Conservation (phyloP, 2,888 invertebrate genomes). For the Lucinisca nassula region DNA sequence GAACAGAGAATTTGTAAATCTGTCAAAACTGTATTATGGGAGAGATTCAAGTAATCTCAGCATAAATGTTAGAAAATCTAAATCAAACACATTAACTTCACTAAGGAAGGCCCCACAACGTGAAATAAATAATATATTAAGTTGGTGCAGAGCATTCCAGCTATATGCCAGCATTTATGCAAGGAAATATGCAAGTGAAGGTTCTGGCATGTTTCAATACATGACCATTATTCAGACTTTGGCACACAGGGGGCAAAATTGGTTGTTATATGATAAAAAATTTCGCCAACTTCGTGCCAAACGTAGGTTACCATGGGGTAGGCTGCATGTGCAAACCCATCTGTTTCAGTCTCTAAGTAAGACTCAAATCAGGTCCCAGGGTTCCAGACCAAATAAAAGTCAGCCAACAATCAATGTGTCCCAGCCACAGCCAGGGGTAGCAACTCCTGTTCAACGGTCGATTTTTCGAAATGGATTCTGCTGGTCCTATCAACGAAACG, state of each 20-base stretch:
- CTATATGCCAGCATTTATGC: slow-evolving; percentile 20
- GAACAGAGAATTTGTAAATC: slow-evolving; percentile 16
- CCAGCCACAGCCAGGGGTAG: neutral
- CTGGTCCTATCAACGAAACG: neutral
- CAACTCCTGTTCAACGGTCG: neutral
- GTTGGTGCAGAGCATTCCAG: slow-evolving; percentile 31
- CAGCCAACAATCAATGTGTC: neutral
- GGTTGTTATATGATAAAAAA: slow-evolving; percentile 23
- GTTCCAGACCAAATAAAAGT: neutral
- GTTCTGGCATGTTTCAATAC: slow-evolving; percentile 14
- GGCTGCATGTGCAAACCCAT: neutral
- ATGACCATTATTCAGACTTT: slow-evolving; percentile 31
- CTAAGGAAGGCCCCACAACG: neutral
- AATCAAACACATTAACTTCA: neutral
- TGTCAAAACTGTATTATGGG: neutral
- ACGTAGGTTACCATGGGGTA: slow-evolving; percentile 9
- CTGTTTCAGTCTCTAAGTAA: neutral
- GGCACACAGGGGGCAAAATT: neutral
- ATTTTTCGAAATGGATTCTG: slow-evolving; percentile 15
- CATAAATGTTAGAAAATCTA: slow-evolving; percentile 8
- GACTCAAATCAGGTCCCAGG: neutral
- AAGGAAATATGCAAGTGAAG: neutral
- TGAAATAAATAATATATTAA: slow-evolving; percentile 14
- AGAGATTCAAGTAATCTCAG: neutral
- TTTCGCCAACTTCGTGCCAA: slow-evolving; percentile 13